Evolutionary conservation across 2,797 vertebrate genomes (phyloP), one percentile per base, ranked within the genome.

Genomic region (Bradypodion pumilum): DNA sequence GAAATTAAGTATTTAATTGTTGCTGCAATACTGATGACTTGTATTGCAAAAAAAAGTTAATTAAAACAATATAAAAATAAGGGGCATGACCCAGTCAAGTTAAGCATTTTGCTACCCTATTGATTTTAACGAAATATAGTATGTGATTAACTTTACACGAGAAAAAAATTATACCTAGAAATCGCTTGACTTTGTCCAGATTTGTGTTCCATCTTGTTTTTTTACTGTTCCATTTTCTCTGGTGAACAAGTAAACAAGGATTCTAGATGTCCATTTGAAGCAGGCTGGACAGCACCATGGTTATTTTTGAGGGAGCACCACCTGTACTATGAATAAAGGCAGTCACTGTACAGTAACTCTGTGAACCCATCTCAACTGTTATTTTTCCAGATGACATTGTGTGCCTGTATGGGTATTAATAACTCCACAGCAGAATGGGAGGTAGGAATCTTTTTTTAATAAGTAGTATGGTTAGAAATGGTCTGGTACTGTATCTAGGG

Each of bases 401-500:
- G 8, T 16, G 32, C 21, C 10, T 44, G 7, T 3, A 32, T 32
- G 10, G 59, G 12, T 29, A 40, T n/a, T 2, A 32, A 5, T 25
- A 21, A 78, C 23, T 37, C 27, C 9, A 21, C 32, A 40, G 77
- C 15, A 59, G 13, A 56, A 9, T 35, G 49, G 59, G 72, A 70
- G n/a, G 29, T 63, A 35, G 35, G n/a, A 69, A 37, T 52, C 9
- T 79, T 32, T 66, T 76, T 81, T 75, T 76, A 83, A 49, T 44
- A 37, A 27, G 10, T 4, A 40, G 5, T 7, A 8, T 21, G 72
- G 10, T 76, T 70, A 87, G 32, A 80, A 84, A 72, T 87, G 86
- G 27, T 80, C 65, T 21, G 86, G 85, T 65, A 96, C 95, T 0
- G 97, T 98, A 87, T 90, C 91, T 89, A 97, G 92, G 23, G 97